Evolutionary conservation across 2,797 vertebrate species (phyloP).

Genomic region (Ptychobarbus kaznakovi): DNA sequence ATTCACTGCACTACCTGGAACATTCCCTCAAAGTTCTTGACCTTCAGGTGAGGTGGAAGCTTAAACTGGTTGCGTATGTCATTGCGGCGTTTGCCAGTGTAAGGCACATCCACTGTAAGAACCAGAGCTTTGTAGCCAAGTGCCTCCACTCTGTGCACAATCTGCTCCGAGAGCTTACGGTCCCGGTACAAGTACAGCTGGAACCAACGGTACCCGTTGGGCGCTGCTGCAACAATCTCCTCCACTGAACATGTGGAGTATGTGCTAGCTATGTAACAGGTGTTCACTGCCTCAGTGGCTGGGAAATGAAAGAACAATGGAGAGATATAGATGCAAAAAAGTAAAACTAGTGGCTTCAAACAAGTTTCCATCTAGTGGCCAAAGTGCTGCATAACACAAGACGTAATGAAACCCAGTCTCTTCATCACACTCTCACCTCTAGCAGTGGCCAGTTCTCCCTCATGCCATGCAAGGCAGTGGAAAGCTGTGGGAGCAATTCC

Average conservation of each 20-base stretch:
- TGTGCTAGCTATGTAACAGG: constrained; percentile 90
- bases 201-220: constrained; percentile 88
- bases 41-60: constrained; percentile 83
- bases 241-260: constrained; percentile 89
- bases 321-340: not conserved
- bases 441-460: constrained; percentile 93
- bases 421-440: constrained; percentile 78
- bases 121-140: constrained; percentile 91
- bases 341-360: not conserved
- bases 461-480: constrained; percentile 90
- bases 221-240: constrained; percentile 85
- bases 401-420: not conserved
- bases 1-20: constrained; percentile 80
- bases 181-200: constrained; percentile 91
- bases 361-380: constrained; percentile 41
- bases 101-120: constrained; percentile 88
- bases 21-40: constrained; percentile 85
- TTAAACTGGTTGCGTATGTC: constrained; percentile 88
- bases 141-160: constrained; percentile 83
- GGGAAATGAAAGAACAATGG: constrained; percentile 11
- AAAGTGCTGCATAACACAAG: constrained; percentile 12
- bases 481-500: constrained; percentile 91
- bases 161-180: constrained; percentile 82
- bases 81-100: constrained; percentile 85
- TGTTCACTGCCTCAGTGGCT: constrained; percentile 84